Conservation (phyloP, 2,113 vertebrate genomes). For the Boleophthalmus pectinirostris region DNA sequence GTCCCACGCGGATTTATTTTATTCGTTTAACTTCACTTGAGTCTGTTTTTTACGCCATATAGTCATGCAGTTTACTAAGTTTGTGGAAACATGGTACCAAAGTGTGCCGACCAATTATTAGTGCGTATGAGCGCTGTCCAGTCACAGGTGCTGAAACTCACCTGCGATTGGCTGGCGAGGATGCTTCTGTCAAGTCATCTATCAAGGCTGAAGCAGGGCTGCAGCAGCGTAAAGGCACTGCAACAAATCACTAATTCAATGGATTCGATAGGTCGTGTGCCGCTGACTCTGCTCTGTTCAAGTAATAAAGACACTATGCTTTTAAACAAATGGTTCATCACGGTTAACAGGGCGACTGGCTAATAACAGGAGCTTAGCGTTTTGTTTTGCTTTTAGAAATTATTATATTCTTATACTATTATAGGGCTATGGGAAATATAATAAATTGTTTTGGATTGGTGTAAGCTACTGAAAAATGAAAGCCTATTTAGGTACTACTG, state of each 20-base stretch:
- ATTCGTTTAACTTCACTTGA: constrained; percentile 1
- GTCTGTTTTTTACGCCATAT: background rate
- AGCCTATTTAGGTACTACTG: no score
- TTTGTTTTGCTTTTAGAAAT: background rate
- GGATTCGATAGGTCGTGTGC: background rate
- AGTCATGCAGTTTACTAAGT: constrained; percentile 12
- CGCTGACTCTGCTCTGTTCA: background rate
- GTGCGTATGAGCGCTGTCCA: constrained; percentile 1
- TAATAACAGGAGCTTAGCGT: background rate
- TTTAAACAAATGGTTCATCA: constrained; percentile 3
- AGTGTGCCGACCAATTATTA: background rate
- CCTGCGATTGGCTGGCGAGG: constrained; percentile 1
- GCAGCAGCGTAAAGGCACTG: constrained; percentile 15
- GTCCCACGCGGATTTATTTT: constrained; percentile 26
- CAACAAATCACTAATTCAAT: constrained; percentile 33
- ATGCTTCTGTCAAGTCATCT: constrained; percentile 36
- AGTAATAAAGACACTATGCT: constrained; percentile 1
- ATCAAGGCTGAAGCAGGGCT: constrained; percentile 16
- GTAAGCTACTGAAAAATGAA: no score
- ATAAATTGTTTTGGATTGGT: no score
- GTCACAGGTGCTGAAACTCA: constrained; percentile 49
- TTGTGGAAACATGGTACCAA: constrained; percentile 7
- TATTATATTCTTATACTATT: no score
- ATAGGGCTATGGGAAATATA: no score
- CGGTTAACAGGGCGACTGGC: background rate